Percentiles rank a stretch among this genome's conserved stretches.
These are phyloP conservation scores for Fringilla coelebs DNA, from an alignment of 2,797 vertebrate genomes.

Conservation along the genomic window DNA sequence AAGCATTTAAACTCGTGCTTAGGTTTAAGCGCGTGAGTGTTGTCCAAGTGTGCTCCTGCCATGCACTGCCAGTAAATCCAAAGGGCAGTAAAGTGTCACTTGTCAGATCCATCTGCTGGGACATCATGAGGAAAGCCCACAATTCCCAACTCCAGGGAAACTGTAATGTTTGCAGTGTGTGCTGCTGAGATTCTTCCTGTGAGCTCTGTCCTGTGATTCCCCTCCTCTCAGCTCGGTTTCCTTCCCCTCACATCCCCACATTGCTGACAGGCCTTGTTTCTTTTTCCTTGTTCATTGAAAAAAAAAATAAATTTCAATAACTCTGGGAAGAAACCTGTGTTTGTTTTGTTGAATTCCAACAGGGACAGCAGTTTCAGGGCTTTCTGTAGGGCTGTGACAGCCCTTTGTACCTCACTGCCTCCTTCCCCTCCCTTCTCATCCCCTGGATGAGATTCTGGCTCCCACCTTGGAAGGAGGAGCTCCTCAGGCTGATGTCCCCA, in stretches of 20 bases:
- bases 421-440: background rate
- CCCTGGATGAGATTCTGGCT: background rate
- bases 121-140: background rate
- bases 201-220: background rate
- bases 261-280: background rate
- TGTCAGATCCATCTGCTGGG: background rate
- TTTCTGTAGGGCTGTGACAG: background rate
- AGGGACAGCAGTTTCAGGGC: background rate
- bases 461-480: background rate
- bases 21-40: accelerated
- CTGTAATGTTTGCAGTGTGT: accelerated
- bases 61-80: accelerated
- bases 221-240: background rate
- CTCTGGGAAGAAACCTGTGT: background rate
- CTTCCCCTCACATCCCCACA: background rate
- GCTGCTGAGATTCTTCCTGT: accelerated
- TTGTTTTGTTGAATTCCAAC: conserved; percentile 30
- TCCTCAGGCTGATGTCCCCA: background rate
- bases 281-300: background rate
- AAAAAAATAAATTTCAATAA: background rate
- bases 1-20: background rate
- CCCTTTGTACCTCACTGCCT: background rate
- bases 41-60: background rate
- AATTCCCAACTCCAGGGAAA: accelerated
- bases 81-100: background rate